Percentiles rank a stretch among this genome's conserved stretches.
phyloP scores from a whole-genome alignment of 2,888 invertebrate species.

The Muschampia plurimacula region DNA sequence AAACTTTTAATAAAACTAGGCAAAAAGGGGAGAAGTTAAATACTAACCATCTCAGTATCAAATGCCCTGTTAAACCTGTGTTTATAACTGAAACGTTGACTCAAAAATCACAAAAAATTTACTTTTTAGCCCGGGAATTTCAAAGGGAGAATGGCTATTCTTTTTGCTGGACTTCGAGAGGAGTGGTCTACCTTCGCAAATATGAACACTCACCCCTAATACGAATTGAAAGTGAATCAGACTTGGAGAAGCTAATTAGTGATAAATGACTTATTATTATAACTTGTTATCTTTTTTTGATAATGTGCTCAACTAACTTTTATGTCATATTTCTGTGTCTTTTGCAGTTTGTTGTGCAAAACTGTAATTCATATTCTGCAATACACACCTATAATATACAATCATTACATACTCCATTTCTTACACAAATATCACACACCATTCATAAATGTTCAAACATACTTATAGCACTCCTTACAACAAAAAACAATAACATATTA shows the following conservation, averaged over 20 bases:
- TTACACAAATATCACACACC: no score
- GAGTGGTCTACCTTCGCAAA: not conserved
- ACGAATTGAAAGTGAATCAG: not conserved
- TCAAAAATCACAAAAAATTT: not conserved
- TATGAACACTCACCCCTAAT: not conserved
- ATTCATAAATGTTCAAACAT: no score
- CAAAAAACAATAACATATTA: no score
- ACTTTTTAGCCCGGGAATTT: not conserved
- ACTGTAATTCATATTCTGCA: no score
- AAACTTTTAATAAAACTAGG: not conserved
- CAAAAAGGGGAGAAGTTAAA: not conserved
- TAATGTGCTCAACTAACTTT: not conserved
- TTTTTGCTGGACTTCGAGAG: not conserved
- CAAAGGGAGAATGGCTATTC: not conserved
- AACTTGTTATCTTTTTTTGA: not conserved
- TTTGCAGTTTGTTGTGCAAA: not conserved
- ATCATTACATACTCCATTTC: no score
- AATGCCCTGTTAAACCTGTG: not conserved
- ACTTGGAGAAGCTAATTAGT: not conserved
- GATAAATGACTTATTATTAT: not conserved
- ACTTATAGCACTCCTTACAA: no score
- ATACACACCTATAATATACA: no score
- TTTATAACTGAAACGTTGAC: not conserved
- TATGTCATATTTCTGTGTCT: not conserved
- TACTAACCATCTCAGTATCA: not conserved